Percentiles rank a stretch among this genome's conserved stretches.
Evolutionary conservation across 2,113 vertebrate species (phyloP).

Genomic region (Varanus salvator): DNA sequence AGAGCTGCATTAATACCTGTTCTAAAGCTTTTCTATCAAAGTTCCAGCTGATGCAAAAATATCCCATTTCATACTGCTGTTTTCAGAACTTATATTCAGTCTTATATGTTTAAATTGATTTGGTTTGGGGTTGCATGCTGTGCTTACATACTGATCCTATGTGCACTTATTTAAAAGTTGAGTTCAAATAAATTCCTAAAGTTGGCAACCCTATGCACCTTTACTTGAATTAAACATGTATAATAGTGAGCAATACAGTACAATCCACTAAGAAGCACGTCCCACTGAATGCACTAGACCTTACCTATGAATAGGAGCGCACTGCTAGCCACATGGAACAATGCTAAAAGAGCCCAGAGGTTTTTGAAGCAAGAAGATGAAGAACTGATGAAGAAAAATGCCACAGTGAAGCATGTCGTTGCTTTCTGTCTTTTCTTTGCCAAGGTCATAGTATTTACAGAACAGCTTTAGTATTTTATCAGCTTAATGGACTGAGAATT

Average conservation of each 20-base stretch:
- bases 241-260: neutral
- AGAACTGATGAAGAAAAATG: neutral
- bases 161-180: neutral
- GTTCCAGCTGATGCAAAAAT: neutral
- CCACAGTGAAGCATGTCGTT: neutral
- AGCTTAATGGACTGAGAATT: neutral
- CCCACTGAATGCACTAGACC: neutral
- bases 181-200: neutral
- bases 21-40: neutral
- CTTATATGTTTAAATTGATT: neutral
- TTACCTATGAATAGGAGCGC: neutral
- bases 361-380: neutral
- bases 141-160: neutral
- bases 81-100: neutral
- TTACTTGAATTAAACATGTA: neutral
- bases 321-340: neutral
- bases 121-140: neutral
- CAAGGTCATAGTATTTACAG: neutral
- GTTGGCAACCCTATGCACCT: neutral
- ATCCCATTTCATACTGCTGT: no score
- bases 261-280: neutral
- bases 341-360: neutral
- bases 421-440: neutral
- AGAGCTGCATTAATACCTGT: neutral
- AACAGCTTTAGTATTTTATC: neutral